phyloP scores from a whole-genome alignment of 2,113 vertebrate species.

The Periophthalmus modestus region DNA sequence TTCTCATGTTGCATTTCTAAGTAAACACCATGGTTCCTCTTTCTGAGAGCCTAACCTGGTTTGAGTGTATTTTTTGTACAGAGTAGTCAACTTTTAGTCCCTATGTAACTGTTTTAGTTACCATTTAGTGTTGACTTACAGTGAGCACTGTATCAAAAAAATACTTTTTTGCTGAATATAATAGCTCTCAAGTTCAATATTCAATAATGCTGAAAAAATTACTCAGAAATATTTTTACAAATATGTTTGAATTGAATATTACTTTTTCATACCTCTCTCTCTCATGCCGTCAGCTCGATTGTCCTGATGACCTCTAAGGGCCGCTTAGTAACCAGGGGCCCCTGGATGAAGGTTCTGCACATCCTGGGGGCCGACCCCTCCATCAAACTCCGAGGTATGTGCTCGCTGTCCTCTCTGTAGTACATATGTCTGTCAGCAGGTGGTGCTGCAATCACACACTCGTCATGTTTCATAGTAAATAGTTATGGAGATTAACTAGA shows the following conservation, averaged over 20 bases:
- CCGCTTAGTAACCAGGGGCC: slow-evolving; percentile 80
- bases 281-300: slow-evolving; percentile 79
- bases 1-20: too few species aligned
- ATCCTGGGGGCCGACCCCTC: slow-evolving; percentile 82
- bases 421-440: not conserved
- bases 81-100: too few species aligned
- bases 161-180: not conserved
- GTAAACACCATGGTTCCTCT: too few species aligned
- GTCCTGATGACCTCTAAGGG: slow-evolving; percentile 90
- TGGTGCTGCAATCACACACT: not conserved
- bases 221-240: too few species aligned
- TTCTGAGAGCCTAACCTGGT: too few species aligned
- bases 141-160: not conserved
- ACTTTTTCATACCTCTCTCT: not conserved
- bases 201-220: too few species aligned
- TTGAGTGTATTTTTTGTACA: too few species aligned
- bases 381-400: slow-evolving; percentile 87
- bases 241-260: not conserved
- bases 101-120: too few species aligned
- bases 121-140: not conserved
- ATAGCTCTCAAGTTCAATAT: too few species aligned
- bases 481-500: not conserved
- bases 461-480: not conserved
- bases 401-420: not conserved
- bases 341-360: slow-evolving; percentile 87